Base-by-base conservation (phyloP, 2,113 vertebrate species). In the Gnathonemus echidnorhynchus region DNA sequence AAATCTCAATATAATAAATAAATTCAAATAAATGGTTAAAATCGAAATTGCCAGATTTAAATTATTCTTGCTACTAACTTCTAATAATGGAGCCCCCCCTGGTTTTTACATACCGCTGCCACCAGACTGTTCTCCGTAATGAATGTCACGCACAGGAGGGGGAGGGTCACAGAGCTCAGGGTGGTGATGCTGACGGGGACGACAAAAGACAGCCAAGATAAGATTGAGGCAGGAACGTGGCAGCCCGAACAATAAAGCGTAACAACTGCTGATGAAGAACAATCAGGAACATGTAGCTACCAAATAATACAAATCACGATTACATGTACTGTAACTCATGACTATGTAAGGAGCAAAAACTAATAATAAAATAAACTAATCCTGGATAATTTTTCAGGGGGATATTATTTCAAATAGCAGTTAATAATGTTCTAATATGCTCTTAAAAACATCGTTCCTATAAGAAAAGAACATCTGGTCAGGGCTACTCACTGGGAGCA, bases 81-180 rank as follows among this genome's bases (percentile, higher is more conserved):
- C 1, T 19, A 17, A 39, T 39, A 39, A 42, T 42, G 70, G 9
- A 66, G n/a, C 24, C 10, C 27, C 9, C 31, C 13, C 27, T 42
- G 39, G 39, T 42, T 42, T 42, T 3, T 42, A 96, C 98, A 97
- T 95, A 99, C 98, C 50, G 98, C 98, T 0, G 98, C 98, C 89
- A 99, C 97, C 66, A 99, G 91, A 93, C 97, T 99, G 95, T 96
- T 97, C 90, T 99, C 98, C 0, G 98, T 99, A 93, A 99, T 99
- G 96, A 99, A 99, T 92, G 97, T 99, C 93, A 99, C 93, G 0
- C 98, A 97, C 91, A 99, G 96, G 83, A 99, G 96, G 2, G 98
- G 98, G 88, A 99, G 95, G 0, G 96, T 97, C 92, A 97, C 97
- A 0, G 97, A 98, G 91, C 94, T 96, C 93, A 99, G 94, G 11